Conservation (phyloP, 2,888 invertebrate genomes). For the Pinctada fucata region DNA sequence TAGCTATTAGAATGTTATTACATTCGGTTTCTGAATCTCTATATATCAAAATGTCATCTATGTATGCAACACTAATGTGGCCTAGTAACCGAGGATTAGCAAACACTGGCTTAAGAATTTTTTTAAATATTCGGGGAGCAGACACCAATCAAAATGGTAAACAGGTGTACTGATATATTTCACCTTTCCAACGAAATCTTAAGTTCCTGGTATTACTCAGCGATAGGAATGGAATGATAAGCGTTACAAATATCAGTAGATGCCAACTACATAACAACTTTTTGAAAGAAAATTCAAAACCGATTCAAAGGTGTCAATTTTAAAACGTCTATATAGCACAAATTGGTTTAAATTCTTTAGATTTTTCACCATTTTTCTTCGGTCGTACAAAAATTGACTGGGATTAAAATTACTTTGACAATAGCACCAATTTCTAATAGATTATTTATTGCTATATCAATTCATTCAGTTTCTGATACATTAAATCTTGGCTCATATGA, state of each 20-base stretch:
- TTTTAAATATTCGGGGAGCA: constrained; percentile 50
- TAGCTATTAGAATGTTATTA: constrained; percentile 38
- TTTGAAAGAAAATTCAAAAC: constrained; percentile 37
- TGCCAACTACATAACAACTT: constrained; percentile 31
- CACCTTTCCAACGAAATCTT: constrained; percentile 43
- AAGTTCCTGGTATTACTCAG: constrained; percentile 29
- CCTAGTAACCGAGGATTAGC: constrained; percentile 39
- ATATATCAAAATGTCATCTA: constrained; percentile 46
- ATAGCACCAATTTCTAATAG: constrained; percentile 31
- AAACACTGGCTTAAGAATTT: constrained; percentile 50
- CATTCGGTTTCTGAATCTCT: constrained; percentile 37
- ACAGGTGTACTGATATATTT: constrained; percentile 43
- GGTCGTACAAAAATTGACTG: constrained; percentile 25
- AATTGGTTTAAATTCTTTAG: constrained; percentile 36
- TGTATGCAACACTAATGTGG: constrained; percentile 39
- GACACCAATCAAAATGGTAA: constrained; percentile 46
- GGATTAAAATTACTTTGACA: not conserved
- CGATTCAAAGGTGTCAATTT: constrained; percentile 47
- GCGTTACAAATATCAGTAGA: constrained; percentile 43
- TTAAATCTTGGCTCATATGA: constrained; percentile 19
- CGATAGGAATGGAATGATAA: constrained; percentile 41
- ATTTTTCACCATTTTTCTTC: constrained; percentile 44
- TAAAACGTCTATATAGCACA: constrained; percentile 41
- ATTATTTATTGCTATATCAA: constrained; percentile 28
- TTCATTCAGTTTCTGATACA: constrained; percentile 17